Conservation (phyloP, 2,888 invertebrate genomes). For the Caenorhabditis uteleia region DNA sequence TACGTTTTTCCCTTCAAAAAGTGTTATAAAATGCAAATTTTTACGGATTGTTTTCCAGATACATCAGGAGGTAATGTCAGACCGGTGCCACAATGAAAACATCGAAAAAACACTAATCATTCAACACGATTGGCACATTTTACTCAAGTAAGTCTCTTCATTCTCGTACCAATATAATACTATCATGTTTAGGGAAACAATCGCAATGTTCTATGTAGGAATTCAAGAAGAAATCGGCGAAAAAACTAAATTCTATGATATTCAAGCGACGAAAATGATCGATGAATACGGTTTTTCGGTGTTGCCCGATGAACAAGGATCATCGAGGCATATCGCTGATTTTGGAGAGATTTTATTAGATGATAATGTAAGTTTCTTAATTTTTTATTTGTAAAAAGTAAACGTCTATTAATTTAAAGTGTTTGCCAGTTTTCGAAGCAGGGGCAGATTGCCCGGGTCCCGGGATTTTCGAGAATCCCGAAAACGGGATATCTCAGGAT, state of each 20-base stretch:
- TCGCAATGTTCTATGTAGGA: constrained; percentile 21
- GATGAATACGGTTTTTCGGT: constrained; percentile 31
- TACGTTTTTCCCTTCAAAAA: no score
- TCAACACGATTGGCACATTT: constrained; percentile 31
- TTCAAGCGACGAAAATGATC: constrained; percentile 33
- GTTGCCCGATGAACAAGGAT: constrained; percentile 10
- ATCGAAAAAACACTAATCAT: constrained; percentile 12
- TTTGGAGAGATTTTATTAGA: constrained; percentile 17
- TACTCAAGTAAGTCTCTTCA: constrained; percentile 7
- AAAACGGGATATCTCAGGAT: no score
- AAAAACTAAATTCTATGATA: constrained; percentile 14
- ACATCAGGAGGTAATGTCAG: no score
- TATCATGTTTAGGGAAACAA: constrained; percentile 20
- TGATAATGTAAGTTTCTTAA: constrained; percentile 4
- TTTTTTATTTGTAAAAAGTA: no score
- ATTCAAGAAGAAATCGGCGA: neutral
- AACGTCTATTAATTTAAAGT: no score
- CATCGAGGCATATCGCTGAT: neutral
- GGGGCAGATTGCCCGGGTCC: no score
- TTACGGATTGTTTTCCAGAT: no score
- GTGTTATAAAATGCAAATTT: no score
- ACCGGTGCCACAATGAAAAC: neutral
- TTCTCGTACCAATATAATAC: neutral
- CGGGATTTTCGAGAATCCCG: no score
- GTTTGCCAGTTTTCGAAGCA: no score